Evolutionary conservation across 2,113 vertebrate genomes (phyloP), one percentile per base, ranked within the genome.

Genomic region (Neomonachus schauinslandi): DNA sequence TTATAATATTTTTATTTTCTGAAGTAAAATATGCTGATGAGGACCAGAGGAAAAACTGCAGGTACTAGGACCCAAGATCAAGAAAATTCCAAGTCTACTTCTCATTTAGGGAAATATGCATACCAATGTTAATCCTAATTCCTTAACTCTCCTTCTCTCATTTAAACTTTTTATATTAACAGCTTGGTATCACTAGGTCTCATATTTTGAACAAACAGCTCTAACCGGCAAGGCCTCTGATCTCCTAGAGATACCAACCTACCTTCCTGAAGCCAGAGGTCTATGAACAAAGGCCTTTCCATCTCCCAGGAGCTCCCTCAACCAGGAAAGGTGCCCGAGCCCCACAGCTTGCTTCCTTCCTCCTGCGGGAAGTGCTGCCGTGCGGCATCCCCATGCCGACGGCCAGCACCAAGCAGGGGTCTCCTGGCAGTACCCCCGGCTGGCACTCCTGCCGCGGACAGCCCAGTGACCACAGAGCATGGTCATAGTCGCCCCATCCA

Each of bases 381-480:
- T 57, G 11, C 2, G 5, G 36, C 46, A 31, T 4, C 31, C 82
- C 53, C 1, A 1, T 1, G 0, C 46, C 46, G 0, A 33, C 36
- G 24, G 69, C 85, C 53, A 1, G 74, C 0, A 4, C 18, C 0
- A 0, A 49, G 51, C 22, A 6, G 71, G 80, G 39, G 12, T 21
- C 18, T 77, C 69, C 46, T 1, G 49, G 59, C 63, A 26, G 77
- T 0, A 19, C 26, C 5, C 22, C n/a, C 33, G n/a, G 28, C 57
- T 10, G n/a, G 49, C 59, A 28, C 21, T 12, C 31, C 61, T 49
- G 5, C 61, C 2, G 33, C 77, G 1, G 22, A 36, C 57, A 33
- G 63, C 28, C n/a, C 55, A 33, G 33, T 18, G 39, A 14, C 13
- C 72, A 42, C 42, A 57, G 36, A 89, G 46, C 61, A n/a, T 0